phyloP scores from a whole-genome alignment of 1,140 invertebrate genomes.

The Meloidogyne chitwoodi region DNA sequence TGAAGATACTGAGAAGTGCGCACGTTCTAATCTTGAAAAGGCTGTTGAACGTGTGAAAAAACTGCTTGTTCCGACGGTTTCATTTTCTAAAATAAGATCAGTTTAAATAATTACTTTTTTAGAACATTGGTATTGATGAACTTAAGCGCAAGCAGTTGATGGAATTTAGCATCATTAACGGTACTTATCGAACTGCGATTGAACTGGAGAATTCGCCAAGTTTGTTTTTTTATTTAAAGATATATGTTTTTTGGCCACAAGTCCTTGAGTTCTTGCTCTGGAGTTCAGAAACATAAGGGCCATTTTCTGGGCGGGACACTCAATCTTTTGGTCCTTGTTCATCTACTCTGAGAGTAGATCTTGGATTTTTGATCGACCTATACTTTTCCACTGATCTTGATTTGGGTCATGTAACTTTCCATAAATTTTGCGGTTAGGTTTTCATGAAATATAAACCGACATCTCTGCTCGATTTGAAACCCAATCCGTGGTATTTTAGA shows the following conservation, averaged over 20 bases:
- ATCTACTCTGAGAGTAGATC: too few species aligned
- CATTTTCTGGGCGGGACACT: too few species aligned
- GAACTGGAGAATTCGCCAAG: slow-evolving; percentile 5
- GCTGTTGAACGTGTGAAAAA: slow-evolving; percentile 97
- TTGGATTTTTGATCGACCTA: too few species aligned
- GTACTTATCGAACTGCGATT: slow-evolving; percentile 69
- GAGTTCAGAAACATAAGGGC: too few species aligned
- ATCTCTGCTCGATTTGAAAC: too few species aligned
- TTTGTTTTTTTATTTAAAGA: background rate
- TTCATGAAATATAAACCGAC: too few species aligned
- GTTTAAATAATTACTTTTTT: background rate
- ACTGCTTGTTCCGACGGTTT: slow-evolving; percentile 69
- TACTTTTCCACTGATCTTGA: too few species aligned
- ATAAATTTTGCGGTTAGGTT: too few species aligned
- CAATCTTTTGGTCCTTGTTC: too few species aligned
- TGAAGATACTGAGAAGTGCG: slow-evolving; percentile 94
- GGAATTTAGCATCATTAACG: slow-evolving; percentile 98
- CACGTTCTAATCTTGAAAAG: slow-evolving; percentile 83
- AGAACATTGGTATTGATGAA: slow-evolving; percentile 46
- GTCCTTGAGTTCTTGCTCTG: too few species aligned
- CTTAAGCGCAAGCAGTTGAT: slow-evolving; percentile 80
- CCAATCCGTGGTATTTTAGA: too few species aligned
- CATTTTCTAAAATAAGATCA: background rate
- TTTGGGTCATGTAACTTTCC: too few species aligned
- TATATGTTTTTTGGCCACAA: background rate